These are phyloP conservation scores for Sminthurides aquaticus DNA, from an alignment of 2,888 invertebrate species.

Conservation along the genomic window DNA sequence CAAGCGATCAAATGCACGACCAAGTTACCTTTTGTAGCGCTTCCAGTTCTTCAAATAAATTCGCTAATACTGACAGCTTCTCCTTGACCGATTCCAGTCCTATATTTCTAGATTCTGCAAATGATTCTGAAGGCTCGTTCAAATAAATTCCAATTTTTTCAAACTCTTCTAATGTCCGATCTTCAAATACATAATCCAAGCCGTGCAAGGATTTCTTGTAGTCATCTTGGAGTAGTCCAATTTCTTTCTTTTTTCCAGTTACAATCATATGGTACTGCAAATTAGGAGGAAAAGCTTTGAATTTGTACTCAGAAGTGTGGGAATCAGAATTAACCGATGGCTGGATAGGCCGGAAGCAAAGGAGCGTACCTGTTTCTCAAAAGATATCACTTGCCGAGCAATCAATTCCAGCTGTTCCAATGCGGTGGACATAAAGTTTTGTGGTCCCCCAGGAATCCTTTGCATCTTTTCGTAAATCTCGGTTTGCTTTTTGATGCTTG, in stretches of 20 bases:
- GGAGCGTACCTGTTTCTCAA: conserved; percentile 16
- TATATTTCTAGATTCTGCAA: conserved; percentile 8
- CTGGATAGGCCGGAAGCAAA: not conserved
- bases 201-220: conserved; percentile 15
- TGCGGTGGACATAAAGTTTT: conserved; percentile 37
- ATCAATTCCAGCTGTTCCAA: conserved; percentile 30
- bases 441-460: conserved; percentile 35
- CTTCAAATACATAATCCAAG: conserved; percentile 17
- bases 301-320: not conserved
- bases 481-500: conserved; percentile 36
- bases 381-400: conserved; percentile 5
- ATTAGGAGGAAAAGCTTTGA: not conserved
- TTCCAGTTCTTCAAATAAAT: conserved; percentile 11
- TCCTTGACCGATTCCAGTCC: conserved; percentile 16
- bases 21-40: conserved; percentile 9
- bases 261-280: conserved; percentile 20
- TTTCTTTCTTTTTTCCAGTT: conserved; percentile 12
- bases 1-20: too few relatives aligned
- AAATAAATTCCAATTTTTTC: conserved; percentile 16
- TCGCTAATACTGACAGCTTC: conserved; percentile 11
- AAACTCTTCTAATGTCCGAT: conserved; percentile 11
- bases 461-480: conserved; percentile 39
- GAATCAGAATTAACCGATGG: not conserved
- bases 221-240: conserved; percentile 9
- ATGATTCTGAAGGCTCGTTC: conserved; percentile 15